Percentiles rank a stretch among this genome's conserved stretches.
These are phyloP conservation scores for Petrosia ficiformis DNA, from an alignment of 37 sponge, comb jelly and placozoan genomes.

Conservation along the genomic window DNA sequence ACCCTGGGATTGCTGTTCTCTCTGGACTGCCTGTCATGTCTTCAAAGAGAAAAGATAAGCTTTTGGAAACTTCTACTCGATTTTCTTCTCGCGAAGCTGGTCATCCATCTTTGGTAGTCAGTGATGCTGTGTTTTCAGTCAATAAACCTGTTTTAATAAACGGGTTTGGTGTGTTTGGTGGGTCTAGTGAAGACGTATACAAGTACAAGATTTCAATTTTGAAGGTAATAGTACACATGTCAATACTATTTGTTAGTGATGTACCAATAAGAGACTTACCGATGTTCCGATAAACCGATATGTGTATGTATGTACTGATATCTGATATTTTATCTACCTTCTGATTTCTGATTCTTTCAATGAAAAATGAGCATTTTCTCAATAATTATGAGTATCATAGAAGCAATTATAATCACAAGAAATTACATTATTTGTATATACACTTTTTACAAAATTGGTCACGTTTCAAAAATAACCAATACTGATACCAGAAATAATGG, in stretches of 20 bases:
- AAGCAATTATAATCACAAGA: no score
- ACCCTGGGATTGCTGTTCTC: slow-evolving; percentile 48
- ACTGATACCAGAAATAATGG: no score
- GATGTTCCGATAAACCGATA: no score
- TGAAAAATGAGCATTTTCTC: no score
- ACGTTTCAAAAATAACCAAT: no score
- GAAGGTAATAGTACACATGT: no score
- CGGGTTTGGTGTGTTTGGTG: slow-evolving; percentile 50
- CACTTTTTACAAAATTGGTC: background rate
- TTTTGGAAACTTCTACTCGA: slow-evolving; percentile 30
- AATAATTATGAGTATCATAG: no score
- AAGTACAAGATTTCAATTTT: slow-evolving; percentile 38
- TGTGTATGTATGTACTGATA: background rate
- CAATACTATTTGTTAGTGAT: no score
- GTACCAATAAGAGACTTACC: no score
- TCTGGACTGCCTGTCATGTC: slow-evolving; percentile 32
- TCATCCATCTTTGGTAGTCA: slow-evolving; percentile 32
- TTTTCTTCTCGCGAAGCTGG: slow-evolving; percentile 42
- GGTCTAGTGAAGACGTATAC: slow-evolving; percentile 20
- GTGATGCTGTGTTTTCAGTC: slow-evolving; percentile 55
- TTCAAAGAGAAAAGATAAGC: slow-evolving; percentile 39
- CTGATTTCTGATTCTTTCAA: no score
- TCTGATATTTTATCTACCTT: background rate
- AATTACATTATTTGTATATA: background rate
- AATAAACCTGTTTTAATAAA: slow-evolving; percentile 59